phyloP scores from a whole-genome alignment of 1,140 invertebrate species.

The Pachypsylla venusta region DNA sequence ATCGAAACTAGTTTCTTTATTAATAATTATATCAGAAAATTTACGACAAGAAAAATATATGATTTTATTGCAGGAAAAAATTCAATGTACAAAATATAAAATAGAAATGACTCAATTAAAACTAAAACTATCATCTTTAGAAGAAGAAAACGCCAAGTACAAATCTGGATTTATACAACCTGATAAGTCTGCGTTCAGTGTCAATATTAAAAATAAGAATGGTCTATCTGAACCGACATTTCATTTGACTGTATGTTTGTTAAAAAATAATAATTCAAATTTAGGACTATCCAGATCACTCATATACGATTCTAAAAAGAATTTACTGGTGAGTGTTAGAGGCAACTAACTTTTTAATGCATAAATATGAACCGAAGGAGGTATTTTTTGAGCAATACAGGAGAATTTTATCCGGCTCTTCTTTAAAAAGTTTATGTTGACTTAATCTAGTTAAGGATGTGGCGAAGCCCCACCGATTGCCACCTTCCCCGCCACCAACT shows the following conservation, averaged over 20 bases:
- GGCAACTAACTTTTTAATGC: too few relatives aligned
- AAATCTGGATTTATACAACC: neutral
- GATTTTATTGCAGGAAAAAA: conserved; percentile 8
- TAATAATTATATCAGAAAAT: too few relatives aligned
- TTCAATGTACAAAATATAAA: neutral
- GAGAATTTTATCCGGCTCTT: too few relatives aligned
- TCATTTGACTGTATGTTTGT: neutral
- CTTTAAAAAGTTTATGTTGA: too few relatives aligned
- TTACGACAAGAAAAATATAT: too few relatives aligned
- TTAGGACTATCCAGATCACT: neutral
- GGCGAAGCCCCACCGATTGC: too few relatives aligned
- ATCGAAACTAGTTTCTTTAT: too few relatives aligned
- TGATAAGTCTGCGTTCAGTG: neutral
- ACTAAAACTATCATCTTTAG: neutral
- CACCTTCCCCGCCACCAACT: too few relatives aligned
- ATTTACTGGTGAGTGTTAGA: conserved; percentile 3
- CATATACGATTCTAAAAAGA: neutral
- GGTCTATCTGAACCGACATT: neutral
- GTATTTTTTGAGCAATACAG: too few relatives aligned
- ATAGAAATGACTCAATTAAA: neutral
- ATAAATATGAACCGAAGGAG: too few relatives aligned
- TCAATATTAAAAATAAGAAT: neutral
- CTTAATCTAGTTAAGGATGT: too few relatives aligned
- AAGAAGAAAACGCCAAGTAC: neutral
- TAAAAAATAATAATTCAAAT: neutral